phyloP scores from a whole-genome alignment of 2,888 invertebrate species.

The Thymelicus lineola region DNA sequence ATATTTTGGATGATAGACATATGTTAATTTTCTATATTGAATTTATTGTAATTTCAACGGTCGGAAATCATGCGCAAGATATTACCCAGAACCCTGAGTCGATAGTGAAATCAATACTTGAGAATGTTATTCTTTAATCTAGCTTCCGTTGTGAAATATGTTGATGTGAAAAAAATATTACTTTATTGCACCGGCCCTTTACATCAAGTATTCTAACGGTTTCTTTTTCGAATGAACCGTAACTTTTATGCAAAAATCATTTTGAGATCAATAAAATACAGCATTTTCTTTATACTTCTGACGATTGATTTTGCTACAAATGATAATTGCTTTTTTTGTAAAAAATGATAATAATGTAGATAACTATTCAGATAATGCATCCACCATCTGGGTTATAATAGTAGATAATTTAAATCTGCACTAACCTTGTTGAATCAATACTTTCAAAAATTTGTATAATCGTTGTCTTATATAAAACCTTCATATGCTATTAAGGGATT shows the following conservation, averaged over 20 bases:
- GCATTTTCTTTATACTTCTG: no score
- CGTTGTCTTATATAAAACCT: no score
- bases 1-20: conserved; percentile 79
- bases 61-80: conserved; percentile 56
- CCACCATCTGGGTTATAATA: no score
- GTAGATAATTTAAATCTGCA: no score
- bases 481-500: no score
- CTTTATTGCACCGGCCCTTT: conserved; percentile 58
- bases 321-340: no score
- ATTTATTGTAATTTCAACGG: conserved; percentile 59
- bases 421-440: no score
- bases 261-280: no score
- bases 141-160: conserved; percentile 70
- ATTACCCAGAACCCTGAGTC: conserved; percentile 54
- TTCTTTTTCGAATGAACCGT: conserved; percentile 6
- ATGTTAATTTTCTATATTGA: conserved; percentile 71
- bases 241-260: neutral
- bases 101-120: conserved; percentile 52
- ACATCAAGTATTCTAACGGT: conserved; percentile 70
- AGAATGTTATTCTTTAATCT: conserved; percentile 80
- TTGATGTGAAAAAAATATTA: conserved; percentile 69
- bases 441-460: no score
- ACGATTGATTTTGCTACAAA: no score
- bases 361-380: no score
- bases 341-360: no score